Conservation (phyloP, 1,140 invertebrate species). For the Drosophila funebris region DNA sequence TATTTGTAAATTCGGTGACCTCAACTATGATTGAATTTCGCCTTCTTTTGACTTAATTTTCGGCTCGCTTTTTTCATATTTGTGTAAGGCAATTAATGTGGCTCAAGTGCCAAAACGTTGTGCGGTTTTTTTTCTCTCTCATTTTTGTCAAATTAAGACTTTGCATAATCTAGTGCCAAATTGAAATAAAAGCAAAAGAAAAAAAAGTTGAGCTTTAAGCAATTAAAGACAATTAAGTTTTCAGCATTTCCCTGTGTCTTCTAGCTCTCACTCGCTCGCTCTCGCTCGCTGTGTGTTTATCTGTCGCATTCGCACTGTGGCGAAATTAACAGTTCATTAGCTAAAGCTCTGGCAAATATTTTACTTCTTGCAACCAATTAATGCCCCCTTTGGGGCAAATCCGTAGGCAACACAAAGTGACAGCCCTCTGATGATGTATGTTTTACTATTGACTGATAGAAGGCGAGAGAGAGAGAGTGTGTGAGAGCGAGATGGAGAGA, state of each 20-base stretch:
- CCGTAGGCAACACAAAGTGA: constrained; percentile 5
- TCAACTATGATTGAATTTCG: not conserved
- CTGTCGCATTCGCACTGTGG: constrained; percentile 12
- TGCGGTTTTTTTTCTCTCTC: constrained; percentile 5
- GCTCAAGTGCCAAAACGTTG: constrained; percentile 14
- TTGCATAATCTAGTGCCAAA: constrained; percentile 76
- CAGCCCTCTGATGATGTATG: constrained; percentile 39
- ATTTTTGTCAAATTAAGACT: constrained; percentile 58
- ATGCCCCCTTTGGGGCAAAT: constrained; percentile 20
- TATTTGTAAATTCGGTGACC: not conserved
- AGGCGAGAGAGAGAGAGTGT: not conserved
- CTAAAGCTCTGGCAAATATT: constrained; percentile 67
- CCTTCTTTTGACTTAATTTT: not conserved
- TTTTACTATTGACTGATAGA: constrained; percentile 16
- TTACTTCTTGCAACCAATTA: constrained; percentile 48
- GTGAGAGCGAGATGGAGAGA: not conserved
- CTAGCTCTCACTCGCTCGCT: not conserved
- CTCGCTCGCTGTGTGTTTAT: not conserved
- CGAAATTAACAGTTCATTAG: constrained; percentile 80
- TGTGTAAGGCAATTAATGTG: constrained; percentile 58
- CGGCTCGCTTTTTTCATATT: constrained; percentile 16
- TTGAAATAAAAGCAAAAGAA: constrained; percentile 31
- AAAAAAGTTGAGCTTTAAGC: constrained; percentile 17
- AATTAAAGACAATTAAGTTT: constrained; percentile 73
- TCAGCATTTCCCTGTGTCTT: constrained; percentile 19